Percentiles rank a stretch among this genome's conserved stretches.
Conservation (phyloP, 2,797 vertebrate species). For the Petrocephalus sullivani region DNA sequence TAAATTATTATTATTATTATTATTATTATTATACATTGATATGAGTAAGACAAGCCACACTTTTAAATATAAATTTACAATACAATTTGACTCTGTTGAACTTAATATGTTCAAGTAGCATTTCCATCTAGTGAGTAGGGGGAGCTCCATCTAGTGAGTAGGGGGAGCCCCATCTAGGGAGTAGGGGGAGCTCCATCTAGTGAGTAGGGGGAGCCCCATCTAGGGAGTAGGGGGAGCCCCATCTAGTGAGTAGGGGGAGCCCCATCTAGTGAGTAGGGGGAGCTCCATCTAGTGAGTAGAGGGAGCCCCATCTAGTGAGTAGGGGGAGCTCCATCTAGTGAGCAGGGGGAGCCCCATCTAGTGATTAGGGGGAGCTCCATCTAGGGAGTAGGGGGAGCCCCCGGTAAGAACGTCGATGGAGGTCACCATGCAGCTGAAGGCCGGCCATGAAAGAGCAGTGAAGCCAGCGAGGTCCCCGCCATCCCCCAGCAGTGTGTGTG, state of each 20-base stretch:
- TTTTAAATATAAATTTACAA: neutral
- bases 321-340: neutral
- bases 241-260: too few relatives aligned
- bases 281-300: neutral
- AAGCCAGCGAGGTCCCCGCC: conserved; percentile 53
- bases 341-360: neutral
- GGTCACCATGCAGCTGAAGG: conserved; percentile 41
- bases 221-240: neutral
- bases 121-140: neutral
- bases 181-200: too few relatives aligned
- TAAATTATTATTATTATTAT: neutral
- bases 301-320: neutral
- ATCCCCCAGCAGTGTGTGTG: neutral
- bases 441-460: conserved; percentile 53
- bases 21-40: neutral
- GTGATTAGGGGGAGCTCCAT: neutral
- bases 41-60: neutral
- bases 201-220: neutral
- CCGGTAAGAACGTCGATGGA: conserved; percentile 1
- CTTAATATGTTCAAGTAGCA: neutral
- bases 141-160: neutral
- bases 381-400: neutral
- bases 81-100: neutral
- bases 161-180: too few relatives aligned
- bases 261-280: neutral